Evolutionary conservation across 2,113 vertebrate genomes (phyloP).

Genomic region (Glareola pratincola): DNA sequence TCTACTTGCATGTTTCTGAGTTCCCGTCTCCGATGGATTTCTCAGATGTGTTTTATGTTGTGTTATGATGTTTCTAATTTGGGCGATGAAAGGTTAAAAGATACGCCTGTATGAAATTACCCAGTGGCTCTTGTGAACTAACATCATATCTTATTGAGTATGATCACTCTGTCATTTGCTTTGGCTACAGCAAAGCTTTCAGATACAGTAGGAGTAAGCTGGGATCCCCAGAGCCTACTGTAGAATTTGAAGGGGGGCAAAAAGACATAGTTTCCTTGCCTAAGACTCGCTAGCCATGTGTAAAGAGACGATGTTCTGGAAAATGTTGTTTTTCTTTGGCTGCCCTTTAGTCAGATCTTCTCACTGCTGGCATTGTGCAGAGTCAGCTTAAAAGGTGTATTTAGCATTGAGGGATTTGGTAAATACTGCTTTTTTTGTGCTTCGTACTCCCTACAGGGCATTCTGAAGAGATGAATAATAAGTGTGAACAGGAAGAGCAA

Average conservation of each 20-base stretch:
- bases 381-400: constrained; percentile 68
- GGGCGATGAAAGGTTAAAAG: constrained; percentile 54
- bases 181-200: constrained; percentile 54
- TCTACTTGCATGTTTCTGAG: not conserved
- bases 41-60: constrained; percentile 51
- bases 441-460: constrained; percentile 53
- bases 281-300: constrained; percentile 6
- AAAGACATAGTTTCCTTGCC: constrained; percentile 33
- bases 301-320: constrained; percentile 45
- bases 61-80: constrained; percentile 57
- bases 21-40: not conserved
- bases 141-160: constrained; percentile 42
- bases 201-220: constrained; percentile 3
- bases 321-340: constrained; percentile 64
- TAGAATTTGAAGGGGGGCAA: not conserved
- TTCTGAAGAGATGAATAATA: constrained; percentile 72
- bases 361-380: constrained; percentile 25
- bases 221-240: constrained; percentile 21
- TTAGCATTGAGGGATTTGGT: constrained; percentile 56
- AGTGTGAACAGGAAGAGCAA: constrained; percentile 73
- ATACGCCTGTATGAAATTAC: constrained; percentile 39
- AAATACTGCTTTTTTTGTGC: constrained; percentile 62
- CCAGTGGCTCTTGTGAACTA: not conserved
- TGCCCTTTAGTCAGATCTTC: constrained; percentile 63
- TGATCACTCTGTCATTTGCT: constrained; percentile 44